Evolutionary conservation across 2,113 vertebrate species (phyloP), one percentile per base, ranked within the genome.

Genomic region (Peromyscus maniculatus): DNA sequence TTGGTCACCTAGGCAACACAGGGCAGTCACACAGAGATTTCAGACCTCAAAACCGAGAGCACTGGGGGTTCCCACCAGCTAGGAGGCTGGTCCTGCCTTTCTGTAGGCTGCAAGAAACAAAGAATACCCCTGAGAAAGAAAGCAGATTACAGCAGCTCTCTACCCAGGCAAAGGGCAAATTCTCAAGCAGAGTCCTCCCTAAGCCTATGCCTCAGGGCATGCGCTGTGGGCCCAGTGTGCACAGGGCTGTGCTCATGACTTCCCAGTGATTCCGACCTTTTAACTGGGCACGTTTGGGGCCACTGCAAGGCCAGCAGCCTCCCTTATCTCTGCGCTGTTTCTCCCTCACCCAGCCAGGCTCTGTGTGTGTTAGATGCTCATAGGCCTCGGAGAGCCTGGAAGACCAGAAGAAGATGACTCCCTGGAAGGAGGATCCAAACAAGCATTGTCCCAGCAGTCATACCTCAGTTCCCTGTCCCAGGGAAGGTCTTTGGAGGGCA

Each of bases 401-500:
- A 33, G 66, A 84, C 43, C n/a, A 69, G 59, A 77, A 72, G 4
- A 84, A 7, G 5, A 7, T 31, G 49, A 12, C 72, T 84, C n/a
- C 10, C 9, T 0, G 13, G 21, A n/a, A 49, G 88, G 2, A 16
- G 33, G 17, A 7, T 67, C n/a, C 69, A 49, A 43, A 72, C 52
- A 49, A 84, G 17, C 3, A 57, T 83, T 36, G 57, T 39, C 43
- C 22, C 7, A 0, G 8, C 57, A 59, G 2, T 49, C 15, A 39
- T 33, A 80, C 36, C 15, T 64, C 74, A 69, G 72, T n/a, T 49
- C 36, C 62, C 33, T 69, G 24, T 52, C 36, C 31, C 36, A 16
- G 67, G n/a, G 46, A n/a, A 59, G 55, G 52, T 89, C 91, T 78
- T 77, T 89, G 59, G 59, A 78, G 33, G 86, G 71, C 72, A 17